Evolutionary conservation across 2,797 vertebrate species (phyloP).

Genomic region (Darevskia nairensis): DNA sequence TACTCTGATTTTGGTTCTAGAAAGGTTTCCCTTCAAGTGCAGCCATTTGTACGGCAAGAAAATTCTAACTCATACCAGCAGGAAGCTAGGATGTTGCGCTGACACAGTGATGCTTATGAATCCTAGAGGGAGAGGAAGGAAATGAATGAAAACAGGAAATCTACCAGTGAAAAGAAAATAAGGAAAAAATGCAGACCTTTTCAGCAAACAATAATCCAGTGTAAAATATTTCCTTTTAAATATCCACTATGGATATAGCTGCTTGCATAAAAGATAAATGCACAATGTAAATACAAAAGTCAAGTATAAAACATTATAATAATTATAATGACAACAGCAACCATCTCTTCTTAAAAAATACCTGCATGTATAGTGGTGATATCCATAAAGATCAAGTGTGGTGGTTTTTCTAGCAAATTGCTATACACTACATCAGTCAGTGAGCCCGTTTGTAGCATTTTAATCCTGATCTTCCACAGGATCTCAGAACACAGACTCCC

Average conservation of each 20-base stretch:
- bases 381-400: neutral
- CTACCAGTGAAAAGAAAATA: constrained; percentile 49
- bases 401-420: neutral
- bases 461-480: neutral
- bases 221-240: constrained; percentile 6
- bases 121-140: constrained; percentile 54
- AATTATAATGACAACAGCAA: neutral
- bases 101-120: constrained; percentile 35
- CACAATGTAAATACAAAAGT: neutral
- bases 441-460: neutral
- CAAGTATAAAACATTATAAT: neutral
- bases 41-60: neutral
- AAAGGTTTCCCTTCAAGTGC: constrained; percentile 11
- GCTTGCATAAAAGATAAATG: neutral
- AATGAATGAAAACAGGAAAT: constrained; percentile 63
- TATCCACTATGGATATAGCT: neutral
- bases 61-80: constrained; percentile 24
- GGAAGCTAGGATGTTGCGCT: neutral
- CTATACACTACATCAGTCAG: neutral
- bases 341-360: neutral
- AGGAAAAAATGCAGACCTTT: constrained; percentile 22
- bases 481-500: neutral
- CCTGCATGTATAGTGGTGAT: neutral
- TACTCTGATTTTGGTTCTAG: neutral
- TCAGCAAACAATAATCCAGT: constrained; percentile 17